Conservation (phyloP, 2,888 invertebrate species). For the Pimpla rufipes region DNA sequence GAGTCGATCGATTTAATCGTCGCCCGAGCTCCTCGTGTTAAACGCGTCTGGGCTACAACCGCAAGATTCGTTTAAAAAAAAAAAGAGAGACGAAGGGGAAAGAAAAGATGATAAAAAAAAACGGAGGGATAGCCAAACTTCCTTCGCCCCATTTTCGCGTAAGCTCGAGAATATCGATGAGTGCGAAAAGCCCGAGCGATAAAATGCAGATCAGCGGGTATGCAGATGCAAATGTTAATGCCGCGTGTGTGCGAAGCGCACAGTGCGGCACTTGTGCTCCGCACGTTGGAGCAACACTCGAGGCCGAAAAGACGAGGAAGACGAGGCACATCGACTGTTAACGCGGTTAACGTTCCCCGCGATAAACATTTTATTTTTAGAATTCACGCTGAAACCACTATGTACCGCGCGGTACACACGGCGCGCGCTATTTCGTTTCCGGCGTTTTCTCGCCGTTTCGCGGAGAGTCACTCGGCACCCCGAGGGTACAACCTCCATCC, state of each 20-base stretch:
- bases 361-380: conserved; percentile 67
- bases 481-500: conserved; percentile 24
- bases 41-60: not conserved
- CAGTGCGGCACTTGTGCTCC: not conserved
- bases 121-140: not conserved
- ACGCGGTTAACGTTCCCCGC: conserved; percentile 61
- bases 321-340: conserved; percentile 49
- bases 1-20: conserved; percentile 58
- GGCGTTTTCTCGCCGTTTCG: conserved; percentile 52
- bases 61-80: not conserved
- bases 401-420: not conserved
- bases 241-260: not conserved
- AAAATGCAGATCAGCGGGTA: not conserved
- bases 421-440: conserved; percentile 59
- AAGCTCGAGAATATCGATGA: conserved; percentile 10
- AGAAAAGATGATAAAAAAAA: not conserved
- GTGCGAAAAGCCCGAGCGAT: not conserved
- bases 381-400: conserved; percentile 47
- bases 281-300: not conserved
- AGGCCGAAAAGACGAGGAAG: not conserved
- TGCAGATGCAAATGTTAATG: not conserved
- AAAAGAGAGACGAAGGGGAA: not conserved
- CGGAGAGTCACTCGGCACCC: conserved; percentile 38
- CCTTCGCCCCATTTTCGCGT: not conserved
- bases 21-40: conserved; percentile 10